Evolutionary conservation across 2,888 invertebrate genomes (phyloP).

Genomic region (Hypomecis atomaria): DNA sequence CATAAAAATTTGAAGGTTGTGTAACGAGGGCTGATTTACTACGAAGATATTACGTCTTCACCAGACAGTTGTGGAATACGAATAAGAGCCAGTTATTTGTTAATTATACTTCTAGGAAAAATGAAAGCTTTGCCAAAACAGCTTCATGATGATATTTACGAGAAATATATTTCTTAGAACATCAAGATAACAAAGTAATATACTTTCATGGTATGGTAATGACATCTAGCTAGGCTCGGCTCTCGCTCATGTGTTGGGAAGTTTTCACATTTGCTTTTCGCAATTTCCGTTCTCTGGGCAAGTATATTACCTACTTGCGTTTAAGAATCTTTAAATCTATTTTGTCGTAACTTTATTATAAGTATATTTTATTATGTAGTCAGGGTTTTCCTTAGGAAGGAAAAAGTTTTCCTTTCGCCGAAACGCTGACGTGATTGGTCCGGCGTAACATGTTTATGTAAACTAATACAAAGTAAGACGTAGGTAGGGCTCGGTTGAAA

Average conservation of each 20-base stretch:
- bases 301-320: constrained; percentile 44
- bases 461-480: constrained; percentile 61
- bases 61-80: too few relatives aligned
- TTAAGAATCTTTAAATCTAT: constrained; percentile 42
- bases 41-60: too few relatives aligned
- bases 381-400: constrained; percentile 22
- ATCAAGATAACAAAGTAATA: constrained; percentile 47
- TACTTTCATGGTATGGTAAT: constrained; percentile 54
- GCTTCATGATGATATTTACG: constrained; percentile 30
- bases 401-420: constrained; percentile 31
- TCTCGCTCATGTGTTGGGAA: constrained; percentile 57
- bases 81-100: neutral
- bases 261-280: constrained; percentile 68
- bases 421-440: constrained; percentile 45
- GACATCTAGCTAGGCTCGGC: constrained; percentile 50
- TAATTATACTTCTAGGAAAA: neutral
- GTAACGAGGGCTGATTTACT: too few relatives aligned
- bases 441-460: constrained; percentile 49
- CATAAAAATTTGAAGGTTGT: too few relatives aligned
- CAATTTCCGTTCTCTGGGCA: constrained; percentile 60
- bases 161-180: constrained; percentile 34
- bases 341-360: constrained; percentile 32
- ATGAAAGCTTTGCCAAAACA: constrained; percentile 1
- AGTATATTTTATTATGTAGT: constrained; percentile 35
- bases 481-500: constrained; percentile 63